Conservation (phyloP, 23 tunicate genomes). For the Pegea sp. region DNA sequence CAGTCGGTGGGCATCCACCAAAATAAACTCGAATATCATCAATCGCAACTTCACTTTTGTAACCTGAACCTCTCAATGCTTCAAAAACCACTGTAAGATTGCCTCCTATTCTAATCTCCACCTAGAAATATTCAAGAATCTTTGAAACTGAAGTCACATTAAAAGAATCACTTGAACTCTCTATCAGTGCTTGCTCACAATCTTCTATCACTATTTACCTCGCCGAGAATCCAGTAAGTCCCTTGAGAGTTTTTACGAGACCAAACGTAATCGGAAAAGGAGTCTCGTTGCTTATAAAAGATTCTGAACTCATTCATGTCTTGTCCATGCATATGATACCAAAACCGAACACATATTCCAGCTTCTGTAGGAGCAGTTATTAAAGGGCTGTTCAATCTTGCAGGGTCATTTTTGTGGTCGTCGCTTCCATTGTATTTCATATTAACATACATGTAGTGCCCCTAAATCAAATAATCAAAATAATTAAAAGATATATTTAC, state of each 20-base stretch:
- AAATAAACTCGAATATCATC: conserved; percentile 44
- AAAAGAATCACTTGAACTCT: too few relatives aligned
- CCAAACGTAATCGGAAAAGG: conserved; percentile 26
- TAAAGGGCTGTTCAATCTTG: conserved; percentile 11
- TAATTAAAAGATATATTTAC: too few relatives aligned
- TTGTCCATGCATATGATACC: conserved; percentile 84
- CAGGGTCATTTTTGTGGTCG: conserved; percentile 13
- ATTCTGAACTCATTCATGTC: conserved; percentile 6
- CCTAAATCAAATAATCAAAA: too few relatives aligned
- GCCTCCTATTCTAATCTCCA: conserved; percentile 37
- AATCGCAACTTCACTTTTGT: conserved; percentile 48
- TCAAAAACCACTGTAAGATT: conserved; percentile 40
- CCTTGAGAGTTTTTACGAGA: conserved; percentile 25
- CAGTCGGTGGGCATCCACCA: conserved; percentile 60
- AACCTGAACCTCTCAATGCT: conserved; percentile 41
- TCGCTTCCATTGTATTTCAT: conserved; percentile 12
- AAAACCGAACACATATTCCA: conserved; percentile 69
- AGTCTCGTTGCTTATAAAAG: conserved; percentile 29
- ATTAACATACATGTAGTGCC: conserved; percentile 46
- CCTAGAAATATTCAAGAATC: too few relatives aligned
- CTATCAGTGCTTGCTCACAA: too few relatives aligned
- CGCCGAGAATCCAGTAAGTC: conserved; percentile 58
- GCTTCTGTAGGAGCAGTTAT: conserved; percentile 13
- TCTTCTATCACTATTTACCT: too few relatives aligned
- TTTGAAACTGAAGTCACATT: too few relatives aligned